Evolutionary conservation across 2,113 vertebrate genomes (phyloP).

Genomic region (Cochlearius cochlearius): DNA sequence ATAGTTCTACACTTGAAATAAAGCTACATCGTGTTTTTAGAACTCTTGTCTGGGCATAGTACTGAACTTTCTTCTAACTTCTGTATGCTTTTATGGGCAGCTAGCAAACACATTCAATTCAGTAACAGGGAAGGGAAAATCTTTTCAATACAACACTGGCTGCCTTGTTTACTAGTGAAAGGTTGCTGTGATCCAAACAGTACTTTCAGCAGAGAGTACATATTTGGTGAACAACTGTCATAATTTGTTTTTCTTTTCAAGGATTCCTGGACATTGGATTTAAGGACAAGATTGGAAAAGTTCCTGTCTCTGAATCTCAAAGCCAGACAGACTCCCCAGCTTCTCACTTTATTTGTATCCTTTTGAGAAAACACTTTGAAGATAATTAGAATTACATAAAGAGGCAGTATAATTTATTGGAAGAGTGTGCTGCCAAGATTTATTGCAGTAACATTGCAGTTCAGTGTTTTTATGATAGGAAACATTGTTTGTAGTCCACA

Average conservation of each 20-base stretch:
- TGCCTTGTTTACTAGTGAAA: not conserved
- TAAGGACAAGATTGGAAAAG: conserved; percentile 84
- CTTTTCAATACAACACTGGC: not conserved
- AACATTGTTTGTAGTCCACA: not conserved
- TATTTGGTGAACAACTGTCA: not conserved
- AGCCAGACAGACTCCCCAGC: conserved; percentile 78
- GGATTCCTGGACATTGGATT: conserved; percentile 89
- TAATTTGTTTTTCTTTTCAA: conserved; percentile 61
- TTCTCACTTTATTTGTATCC: conserved; percentile 94
- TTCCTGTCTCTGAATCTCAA: conserved; percentile 85
- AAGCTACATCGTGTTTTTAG: not conserved
- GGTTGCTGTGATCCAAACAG: not conserved
- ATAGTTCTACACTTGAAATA: not conserved
- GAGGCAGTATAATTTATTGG: not conserved
- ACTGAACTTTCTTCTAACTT: not conserved
- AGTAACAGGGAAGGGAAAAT: not conserved
- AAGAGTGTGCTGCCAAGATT: not conserved
- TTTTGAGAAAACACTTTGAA: conserved; percentile 59
- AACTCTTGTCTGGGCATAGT: not conserved
- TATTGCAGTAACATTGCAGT: not conserved
- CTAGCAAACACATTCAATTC: not conserved
- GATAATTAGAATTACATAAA: not conserved
- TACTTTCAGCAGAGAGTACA: not conserved
- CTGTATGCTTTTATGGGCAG: not conserved
- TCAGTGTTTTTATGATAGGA: not conserved